phyloP scores from a whole-genome alignment of 1,140 invertebrate species.

The Megalonaias nervosa region DNA sequence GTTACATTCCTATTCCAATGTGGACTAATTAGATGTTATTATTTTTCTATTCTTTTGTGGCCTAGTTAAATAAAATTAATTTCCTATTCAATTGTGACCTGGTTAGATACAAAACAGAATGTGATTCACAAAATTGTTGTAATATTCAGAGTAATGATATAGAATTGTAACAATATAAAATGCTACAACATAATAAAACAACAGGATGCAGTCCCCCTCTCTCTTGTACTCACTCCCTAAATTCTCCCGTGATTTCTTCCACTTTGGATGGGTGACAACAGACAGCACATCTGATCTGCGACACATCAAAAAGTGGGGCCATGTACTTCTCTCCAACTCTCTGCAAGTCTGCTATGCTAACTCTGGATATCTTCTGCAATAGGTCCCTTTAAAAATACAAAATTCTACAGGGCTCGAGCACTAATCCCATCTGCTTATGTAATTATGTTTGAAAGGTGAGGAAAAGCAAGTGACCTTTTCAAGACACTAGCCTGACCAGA shows the following conservation, averaged over 20 bases:
- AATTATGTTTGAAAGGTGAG: neutral
- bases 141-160: too few relatives aligned
- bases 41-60: too few relatives aligned
- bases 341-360: conserved; percentile 78
- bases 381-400: conserved; percentile 74
- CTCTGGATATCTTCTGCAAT: conserved; percentile 79
- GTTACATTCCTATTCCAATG: too few relatives aligned
- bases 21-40: too few relatives aligned
- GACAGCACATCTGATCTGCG: conserved; percentile 77
- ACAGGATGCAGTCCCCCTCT: too few relatives aligned
- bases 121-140: too few relatives aligned
- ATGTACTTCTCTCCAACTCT: conserved; percentile 82
- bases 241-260: conserved; percentile 77
- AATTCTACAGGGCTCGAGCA: neutral
- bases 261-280: conserved; percentile 86
- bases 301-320: conserved; percentile 76
- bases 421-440: neutral
- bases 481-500: neutral
- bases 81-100: too few relatives aligned
- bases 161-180: too few relatives aligned
- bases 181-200: too few relatives aligned
- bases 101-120: too few relatives aligned
- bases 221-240: conserved; percentile 70
- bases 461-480: neutral
- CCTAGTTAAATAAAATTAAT: too few relatives aligned